Base-by-base conservation (phyloP, 2,888 invertebrate genomes). In the Ophion slaviceki region DNA sequence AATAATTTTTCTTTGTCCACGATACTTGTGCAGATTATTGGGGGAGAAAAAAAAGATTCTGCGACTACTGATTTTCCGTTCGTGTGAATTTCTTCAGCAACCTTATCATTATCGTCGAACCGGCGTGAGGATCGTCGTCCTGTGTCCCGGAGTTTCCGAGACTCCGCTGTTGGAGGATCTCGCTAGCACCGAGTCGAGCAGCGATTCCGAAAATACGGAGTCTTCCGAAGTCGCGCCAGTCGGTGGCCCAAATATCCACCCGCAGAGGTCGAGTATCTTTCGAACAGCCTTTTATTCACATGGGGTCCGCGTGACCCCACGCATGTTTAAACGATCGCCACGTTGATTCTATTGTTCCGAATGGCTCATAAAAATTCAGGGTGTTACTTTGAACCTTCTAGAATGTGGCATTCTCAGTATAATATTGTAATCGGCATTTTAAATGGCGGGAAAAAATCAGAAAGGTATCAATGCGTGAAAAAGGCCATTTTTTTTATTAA, bases 61-160 rank as follows among this genome's bases (percentile, higher is more conserved):
- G 24, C 8, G 20, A 77, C 6, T n/a, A 74, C 53, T 20, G 11
- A 45, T 67, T 64, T 61, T 57, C 17, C 28, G 2, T 40, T 45
- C 57, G 4, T 64, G n/a, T 17, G 1, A 20, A n/a, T 68, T 61
- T 47, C 14, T 70, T 32, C 87, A 94, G 94, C 92, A 92, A 91
- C 92, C 93, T 11, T 93, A 94, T 85, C 93, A 94, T 82, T 92
- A 92, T 47, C 89, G 92, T 20, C 90, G 90, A 72, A 93, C 92
- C 14, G 93, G 93, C 2, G 93, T 94, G 0, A 91, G 92, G 82
- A 90, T 94, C 40, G 86, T 92, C 28, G 90, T 92, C 3, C 88
- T 93, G 4, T 93, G 94, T 59, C 94, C 93, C 0, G 93, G 92
- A 62, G 82, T 92, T 8, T 89, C 91, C 0, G 89, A 89, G n/a